Conservation (phyloP, 92 coral and sea anemone genomes). For the Epizoanthus rinbou region DNA sequence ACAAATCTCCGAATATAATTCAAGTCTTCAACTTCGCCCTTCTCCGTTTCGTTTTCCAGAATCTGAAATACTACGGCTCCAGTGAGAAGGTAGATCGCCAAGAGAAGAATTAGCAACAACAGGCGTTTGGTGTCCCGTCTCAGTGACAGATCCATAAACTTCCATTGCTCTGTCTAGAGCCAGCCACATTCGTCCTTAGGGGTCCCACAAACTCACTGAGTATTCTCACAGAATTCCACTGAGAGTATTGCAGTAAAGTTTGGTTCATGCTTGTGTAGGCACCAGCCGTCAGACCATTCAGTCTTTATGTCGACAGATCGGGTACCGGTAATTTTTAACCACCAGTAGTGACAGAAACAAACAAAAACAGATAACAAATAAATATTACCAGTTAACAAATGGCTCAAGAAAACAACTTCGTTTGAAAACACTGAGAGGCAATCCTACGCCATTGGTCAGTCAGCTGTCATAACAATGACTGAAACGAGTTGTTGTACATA, state of each 20-base stretch:
- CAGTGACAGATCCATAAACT: slow-evolving; percentile 74
- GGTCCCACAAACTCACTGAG: background rate
- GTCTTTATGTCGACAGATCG: slow-evolving; percentile 16
- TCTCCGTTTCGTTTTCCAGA: slow-evolving; percentile 89
- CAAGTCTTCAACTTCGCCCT: slow-evolving; percentile 60
- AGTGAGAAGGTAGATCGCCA: slow-evolving; percentile 85
- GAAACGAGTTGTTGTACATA: too few species aligned
- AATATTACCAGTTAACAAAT: background rate
- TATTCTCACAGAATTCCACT: slow-evolving; percentile 1
- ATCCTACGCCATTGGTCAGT: too few species aligned
- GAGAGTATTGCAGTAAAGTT: background rate
- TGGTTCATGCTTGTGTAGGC: slow-evolving; percentile 21
- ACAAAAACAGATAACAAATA: background rate
- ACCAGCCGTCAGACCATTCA: slow-evolving; percentile 2
- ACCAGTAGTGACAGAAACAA: slow-evolving; percentile 18
- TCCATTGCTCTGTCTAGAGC: slow-evolving; percentile 71
- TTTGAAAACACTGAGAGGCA: too few species aligned
- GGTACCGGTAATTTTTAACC: slow-evolving; percentile 9
- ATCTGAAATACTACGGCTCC: slow-evolving; percentile 97
- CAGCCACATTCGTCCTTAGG: background rate
- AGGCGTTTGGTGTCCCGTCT: slow-evolving; percentile 83
- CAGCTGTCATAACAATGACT: too few species aligned
- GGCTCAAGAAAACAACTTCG: too few species aligned
- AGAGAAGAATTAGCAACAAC: slow-evolving; percentile 65
- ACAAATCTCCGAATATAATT: slow-evolving; percentile 67